Percentiles rank a stretch among this genome's conserved stretches.
phyloP scores from a whole-genome alignment of 2,888 invertebrate genomes.

The Syrista parreyssii region DNA sequence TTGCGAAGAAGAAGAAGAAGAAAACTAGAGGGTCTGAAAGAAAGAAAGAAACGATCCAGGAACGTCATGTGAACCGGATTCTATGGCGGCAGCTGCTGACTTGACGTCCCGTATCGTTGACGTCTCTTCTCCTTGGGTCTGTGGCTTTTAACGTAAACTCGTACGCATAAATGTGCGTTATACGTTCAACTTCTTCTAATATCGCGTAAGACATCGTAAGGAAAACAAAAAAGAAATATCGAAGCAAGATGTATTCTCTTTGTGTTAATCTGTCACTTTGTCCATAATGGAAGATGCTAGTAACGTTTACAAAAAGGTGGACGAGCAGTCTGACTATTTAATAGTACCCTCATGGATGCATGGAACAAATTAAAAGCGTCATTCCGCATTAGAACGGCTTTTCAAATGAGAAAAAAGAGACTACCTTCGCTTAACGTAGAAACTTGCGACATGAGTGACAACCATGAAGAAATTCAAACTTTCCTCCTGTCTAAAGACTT shows the following conservation, averaged over 20 bases:
- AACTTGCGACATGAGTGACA: not conserved
- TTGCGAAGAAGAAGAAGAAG: not conserved
- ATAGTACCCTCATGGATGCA: not conserved
- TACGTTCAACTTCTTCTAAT: not conserved
- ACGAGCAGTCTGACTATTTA: not conserved
- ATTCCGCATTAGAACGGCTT: not conserved
- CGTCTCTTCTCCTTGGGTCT: constrained; percentile 15
- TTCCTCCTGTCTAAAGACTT: not conserved
- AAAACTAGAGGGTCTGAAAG: not conserved
- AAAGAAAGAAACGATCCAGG: constrained; percentile 27
- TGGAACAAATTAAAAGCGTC: not conserved
- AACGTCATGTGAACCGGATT: constrained; percentile 60
- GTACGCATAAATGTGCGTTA: not conserved
- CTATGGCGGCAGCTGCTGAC: constrained; percentile 50
- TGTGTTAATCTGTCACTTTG: not conserved
- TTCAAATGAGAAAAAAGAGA: not conserved
- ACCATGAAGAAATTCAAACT: not conserved
- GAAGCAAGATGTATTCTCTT: not conserved
- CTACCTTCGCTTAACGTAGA: not conserved
- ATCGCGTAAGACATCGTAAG: not conserved
- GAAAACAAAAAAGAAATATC: not conserved
- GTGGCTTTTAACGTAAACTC: not conserved
- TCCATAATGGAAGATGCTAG: not conserved
- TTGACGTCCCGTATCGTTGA: constrained; percentile 25
- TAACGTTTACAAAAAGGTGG: not conserved